These are phyloP conservation scores for Ophiodon elongatus DNA, from an alignment of 2,113 vertebrate genomes.

Conservation along the genomic window DNA sequence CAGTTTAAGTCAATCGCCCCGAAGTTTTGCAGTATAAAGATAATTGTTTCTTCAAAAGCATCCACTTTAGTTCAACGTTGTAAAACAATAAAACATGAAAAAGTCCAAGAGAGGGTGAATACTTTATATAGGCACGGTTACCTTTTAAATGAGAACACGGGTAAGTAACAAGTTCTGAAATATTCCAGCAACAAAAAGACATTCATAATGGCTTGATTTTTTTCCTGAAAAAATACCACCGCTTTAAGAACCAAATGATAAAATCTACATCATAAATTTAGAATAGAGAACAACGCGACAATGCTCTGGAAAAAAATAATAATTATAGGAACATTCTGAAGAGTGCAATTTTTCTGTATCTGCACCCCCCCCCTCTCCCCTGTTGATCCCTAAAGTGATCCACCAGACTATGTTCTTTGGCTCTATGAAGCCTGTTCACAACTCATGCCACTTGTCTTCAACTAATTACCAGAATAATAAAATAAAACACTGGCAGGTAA, in stretches of 20 bases:
- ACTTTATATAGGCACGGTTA: slow-evolving; percentile 45
- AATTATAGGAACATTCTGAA: slow-evolving; percentile 76
- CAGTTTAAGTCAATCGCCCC: too few relatives aligned
- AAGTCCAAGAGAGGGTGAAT: slow-evolving; percentile 34
- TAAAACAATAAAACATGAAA: slow-evolving; percentile 48
- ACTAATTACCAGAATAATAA: slow-evolving; percentile 45
- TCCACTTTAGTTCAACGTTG: slow-evolving; percentile 4
- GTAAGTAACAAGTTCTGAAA: slow-evolving; percentile 52
- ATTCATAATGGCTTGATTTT: slow-evolving; percentile 84
- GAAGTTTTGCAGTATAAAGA: neutral
- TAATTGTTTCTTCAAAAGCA: neutral
- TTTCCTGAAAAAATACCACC: slow-evolving; percentile 84
- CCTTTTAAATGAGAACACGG: slow-evolving; percentile 52
- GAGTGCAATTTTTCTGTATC: slow-evolving; percentile 84
- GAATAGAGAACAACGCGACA: slow-evolving; percentile 52
- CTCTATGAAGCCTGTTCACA: slow-evolving; percentile 73
- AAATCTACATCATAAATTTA: slow-evolving; percentile 71
- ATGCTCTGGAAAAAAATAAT: slow-evolving; percentile 38
- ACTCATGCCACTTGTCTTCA: slow-evolving; percentile 33
- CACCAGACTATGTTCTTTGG: slow-evolving; percentile 75
- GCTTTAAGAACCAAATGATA: slow-evolving; percentile 78
- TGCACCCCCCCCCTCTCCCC: slow-evolving; percentile 51
- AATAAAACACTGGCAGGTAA: slow-evolving; percentile 48
- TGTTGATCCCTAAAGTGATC: slow-evolving; percentile 61
- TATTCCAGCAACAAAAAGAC: slow-evolving; percentile 77